Conservation (phyloP, 35 echinoderm and acorn worm genomes). For the Heliocidaris tuberculata region DNA sequence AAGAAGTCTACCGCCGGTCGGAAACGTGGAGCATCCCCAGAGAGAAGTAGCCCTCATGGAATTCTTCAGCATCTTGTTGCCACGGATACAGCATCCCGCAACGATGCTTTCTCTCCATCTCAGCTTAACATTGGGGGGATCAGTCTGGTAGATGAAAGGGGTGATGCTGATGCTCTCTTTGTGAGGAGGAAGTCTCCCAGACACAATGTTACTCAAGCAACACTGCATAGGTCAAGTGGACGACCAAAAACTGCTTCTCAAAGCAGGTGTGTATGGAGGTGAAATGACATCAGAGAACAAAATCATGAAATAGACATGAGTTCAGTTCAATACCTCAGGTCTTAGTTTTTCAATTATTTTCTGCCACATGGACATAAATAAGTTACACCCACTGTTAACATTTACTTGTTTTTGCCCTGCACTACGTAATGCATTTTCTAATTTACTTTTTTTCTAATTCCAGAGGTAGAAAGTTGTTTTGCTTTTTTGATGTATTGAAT, state of each 20-base stretch:
- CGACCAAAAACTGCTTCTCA: slow-evolving; percentile 20
- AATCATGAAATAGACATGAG: no score
- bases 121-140: not conserved
- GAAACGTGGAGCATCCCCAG: slow-evolving; percentile 16
- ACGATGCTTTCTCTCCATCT: not conserved
- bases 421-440: no score
- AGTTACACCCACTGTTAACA: no score
- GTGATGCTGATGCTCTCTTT: slow-evolving; percentile 8
- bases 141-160: slow-evolving; percentile 40
- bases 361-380: no score
- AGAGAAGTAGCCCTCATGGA: slow-evolving; percentile 18
- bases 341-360: no score
- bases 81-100: not conserved
- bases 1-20: not conserved
- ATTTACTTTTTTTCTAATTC: no score
- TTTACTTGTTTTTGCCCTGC: no score
- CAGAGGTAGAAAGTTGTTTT: no score
- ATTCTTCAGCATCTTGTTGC: not conserved
- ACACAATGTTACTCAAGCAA: not conserved
- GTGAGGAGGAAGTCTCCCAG: slow-evolving; percentile 34
- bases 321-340: no score
- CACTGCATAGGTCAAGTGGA: not conserved
- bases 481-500: not conserved
- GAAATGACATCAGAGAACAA: no score
- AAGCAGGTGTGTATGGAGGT: not conserved